These are phyloP conservation scores for Episyrphus balteatus DNA, from an alignment of 1,140 invertebrate species.

Conservation along the genomic window DNA sequence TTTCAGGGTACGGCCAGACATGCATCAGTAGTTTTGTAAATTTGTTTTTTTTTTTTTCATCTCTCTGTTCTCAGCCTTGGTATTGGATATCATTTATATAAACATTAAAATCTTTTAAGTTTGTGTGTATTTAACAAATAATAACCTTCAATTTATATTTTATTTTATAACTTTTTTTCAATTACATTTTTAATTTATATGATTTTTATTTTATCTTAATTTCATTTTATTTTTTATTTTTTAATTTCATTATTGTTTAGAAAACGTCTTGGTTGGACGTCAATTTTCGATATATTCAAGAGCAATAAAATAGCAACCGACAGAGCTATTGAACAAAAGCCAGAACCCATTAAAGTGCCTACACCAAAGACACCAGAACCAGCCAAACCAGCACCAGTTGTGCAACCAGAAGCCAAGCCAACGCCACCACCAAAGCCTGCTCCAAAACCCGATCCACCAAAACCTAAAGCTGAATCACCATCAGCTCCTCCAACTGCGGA, in stretches of 20 bases:
- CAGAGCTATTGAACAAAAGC: not conserved
- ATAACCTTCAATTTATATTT: slow-evolving; percentile 8
- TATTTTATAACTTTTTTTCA: slow-evolving; percentile 9
- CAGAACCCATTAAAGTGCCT: not conserved
- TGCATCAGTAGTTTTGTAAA: no score
- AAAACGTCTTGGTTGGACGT: slow-evolving; percentile 30
- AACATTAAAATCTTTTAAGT: no score
- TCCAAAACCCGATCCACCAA: not conserved
- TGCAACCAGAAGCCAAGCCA: not conserved
- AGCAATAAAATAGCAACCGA: slow-evolving; percentile 19
- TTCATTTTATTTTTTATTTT: slow-evolving; percentile 8
- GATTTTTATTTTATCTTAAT: slow-evolving; percentile 2
- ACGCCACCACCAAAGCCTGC: slow-evolving; percentile 5
- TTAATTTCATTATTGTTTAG: slow-evolving; percentile 14
- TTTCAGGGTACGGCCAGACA: no score
- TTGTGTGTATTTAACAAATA: no score
- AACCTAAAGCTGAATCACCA: slow-evolving; percentile 6
- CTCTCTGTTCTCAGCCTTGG: no score
- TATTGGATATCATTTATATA: no score
- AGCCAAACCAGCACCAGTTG: not conserved
- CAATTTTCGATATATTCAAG: slow-evolving; percentile 18
- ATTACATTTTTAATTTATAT: slow-evolving; percentile 5
- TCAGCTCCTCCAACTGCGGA: slow-evolving; percentile 5
- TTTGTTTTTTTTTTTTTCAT: no score
- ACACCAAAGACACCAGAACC: slow-evolving; percentile 1